Conservation (phyloP, 2,113 vertebrate genomes). For the Hippocampus comes region DNA sequence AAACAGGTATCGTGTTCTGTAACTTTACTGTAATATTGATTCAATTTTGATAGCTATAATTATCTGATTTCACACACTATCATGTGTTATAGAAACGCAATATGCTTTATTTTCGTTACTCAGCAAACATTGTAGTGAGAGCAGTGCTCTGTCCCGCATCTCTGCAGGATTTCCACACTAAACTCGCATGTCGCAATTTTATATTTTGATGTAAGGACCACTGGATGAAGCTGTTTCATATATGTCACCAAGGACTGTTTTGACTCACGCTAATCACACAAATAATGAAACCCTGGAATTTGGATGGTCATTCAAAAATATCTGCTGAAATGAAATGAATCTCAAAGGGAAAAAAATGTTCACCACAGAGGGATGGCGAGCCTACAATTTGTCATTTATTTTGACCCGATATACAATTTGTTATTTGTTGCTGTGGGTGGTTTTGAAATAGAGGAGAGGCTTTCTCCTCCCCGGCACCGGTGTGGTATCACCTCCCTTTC, state of each 20-base stretch:
- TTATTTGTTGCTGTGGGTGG: constrained; percentile 33
- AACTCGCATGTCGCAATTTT: no score
- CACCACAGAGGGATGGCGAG: constrained; percentile 12
- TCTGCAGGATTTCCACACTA: no score
- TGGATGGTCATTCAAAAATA: constrained; percentile 36
- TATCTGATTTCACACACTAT: no score
- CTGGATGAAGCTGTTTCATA: constrained; percentile 10
- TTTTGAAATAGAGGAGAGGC: constrained; percentile 26
- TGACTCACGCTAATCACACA: constrained; percentile 27
- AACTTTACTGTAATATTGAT: no score
- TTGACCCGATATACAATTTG: constrained; percentile 33
- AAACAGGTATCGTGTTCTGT: no score
- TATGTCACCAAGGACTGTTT: constrained; percentile 23
- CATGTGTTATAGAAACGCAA: no score
- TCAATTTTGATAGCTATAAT: no score
- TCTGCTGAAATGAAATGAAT: constrained; percentile 27
- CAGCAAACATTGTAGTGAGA: no score
- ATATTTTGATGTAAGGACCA: not conserved
- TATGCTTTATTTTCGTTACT: no score
- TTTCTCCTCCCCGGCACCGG: constrained; percentile 22
- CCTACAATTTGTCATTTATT: constrained; percentile 32
- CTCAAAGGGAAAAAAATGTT: constrained; percentile 14
- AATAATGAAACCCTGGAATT: constrained; percentile 22
- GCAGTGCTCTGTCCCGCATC: no score
- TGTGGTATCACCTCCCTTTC: constrained; percentile 29